Evolutionary conservation across 2,797 vertebrate species (phyloP).

Genomic region (Neomorphus geoffroyi): DNA sequence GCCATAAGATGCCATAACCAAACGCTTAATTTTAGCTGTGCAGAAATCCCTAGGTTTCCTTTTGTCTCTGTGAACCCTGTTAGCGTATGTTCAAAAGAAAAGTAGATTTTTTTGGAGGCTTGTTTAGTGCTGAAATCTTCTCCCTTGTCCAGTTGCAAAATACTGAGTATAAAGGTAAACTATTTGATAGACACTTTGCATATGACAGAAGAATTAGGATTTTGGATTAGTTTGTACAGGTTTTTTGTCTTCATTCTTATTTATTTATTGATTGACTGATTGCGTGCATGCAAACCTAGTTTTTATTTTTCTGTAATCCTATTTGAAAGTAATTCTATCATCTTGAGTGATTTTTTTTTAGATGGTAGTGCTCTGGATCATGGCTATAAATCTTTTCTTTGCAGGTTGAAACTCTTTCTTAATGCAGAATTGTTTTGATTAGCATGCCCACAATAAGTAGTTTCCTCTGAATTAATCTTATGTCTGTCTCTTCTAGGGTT

Average conservation of each 20-base stretch:
- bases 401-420: background rate
- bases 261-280: too few species aligned
- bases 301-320: too few species aligned
- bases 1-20: background rate
- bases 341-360: background rate
- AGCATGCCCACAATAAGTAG: background rate
- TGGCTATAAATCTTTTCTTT: background rate
- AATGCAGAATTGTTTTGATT: background rate
- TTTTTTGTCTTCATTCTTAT: background rate
- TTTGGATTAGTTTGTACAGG: background rate
- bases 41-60: background rate
- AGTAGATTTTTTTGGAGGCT: background rate
- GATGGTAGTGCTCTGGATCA: background rate
- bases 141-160: background rate
- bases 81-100: background rate
- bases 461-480: background rate
- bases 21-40: background rate
- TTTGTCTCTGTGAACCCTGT: background rate
- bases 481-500: slow-evolving; percentile 75
- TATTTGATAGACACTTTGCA: background rate
- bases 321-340: too few species aligned
- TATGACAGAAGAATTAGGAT: background rate
- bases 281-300: too few species aligned
- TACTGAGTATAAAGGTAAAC: background rate
- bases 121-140: background rate